phyloP scores from a whole-genome alignment of 2,797 vertebrate genomes.

The Apodemus agrarius region DNA sequence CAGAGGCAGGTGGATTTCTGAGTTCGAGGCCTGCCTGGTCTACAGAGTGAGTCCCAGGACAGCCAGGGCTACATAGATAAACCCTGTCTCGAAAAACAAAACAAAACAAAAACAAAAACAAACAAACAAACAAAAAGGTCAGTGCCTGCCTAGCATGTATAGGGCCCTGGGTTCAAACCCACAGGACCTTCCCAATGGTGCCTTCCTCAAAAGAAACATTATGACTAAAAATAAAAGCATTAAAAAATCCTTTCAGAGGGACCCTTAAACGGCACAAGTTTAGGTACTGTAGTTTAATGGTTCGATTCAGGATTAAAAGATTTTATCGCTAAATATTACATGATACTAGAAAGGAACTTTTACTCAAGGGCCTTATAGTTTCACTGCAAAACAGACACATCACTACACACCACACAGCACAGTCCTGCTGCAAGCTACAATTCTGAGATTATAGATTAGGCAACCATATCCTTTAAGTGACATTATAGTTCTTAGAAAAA shows the following conservation, averaged over 20 bases:
- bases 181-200: background rate
- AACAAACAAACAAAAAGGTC: too few species aligned
- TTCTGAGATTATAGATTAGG: background rate
- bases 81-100: too few species aligned
- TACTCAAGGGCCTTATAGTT: background rate
- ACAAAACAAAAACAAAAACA: too few species aligned
- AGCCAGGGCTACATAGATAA: too few species aligned
- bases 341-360: background rate
- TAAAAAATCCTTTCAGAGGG: background rate
- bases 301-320: constrained; percentile 33
- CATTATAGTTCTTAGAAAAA: constrained; percentile 68
- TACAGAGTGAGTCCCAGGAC: too few species aligned
- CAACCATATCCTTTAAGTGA: constrained; percentile 40
- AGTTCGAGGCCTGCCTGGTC: too few species aligned
- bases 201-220: background rate
- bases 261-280: background rate
- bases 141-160: background rate
- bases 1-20: too few species aligned
- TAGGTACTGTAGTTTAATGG: background rate
- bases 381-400: constrained; percentile 3
- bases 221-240: background rate
- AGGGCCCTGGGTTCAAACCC: background rate
- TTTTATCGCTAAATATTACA: constrained; percentile 22
- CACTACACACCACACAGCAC: background rate
- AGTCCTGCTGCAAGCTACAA: background rate